phyloP scores from a whole-genome alignment of 2,888 invertebrate genomes.

The Rutpela maculata region DNA sequence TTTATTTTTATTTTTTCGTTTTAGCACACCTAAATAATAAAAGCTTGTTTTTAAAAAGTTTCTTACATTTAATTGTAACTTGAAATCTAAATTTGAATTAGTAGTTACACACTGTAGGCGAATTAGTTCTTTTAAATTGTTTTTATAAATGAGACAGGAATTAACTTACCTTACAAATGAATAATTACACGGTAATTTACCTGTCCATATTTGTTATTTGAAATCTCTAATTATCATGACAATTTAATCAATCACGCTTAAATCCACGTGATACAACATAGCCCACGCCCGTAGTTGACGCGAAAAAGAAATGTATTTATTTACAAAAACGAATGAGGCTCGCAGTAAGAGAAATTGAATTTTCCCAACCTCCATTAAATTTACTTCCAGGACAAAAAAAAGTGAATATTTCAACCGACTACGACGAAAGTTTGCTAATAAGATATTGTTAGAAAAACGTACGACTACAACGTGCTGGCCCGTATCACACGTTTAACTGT shows the following conservation, averaged over 20 bases:
- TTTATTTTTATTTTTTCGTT: too few species aligned
- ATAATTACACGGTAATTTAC: constrained; percentile 2
- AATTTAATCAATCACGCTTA: constrained; percentile 25
- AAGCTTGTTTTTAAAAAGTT: too few species aligned
- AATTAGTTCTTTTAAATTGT: not conserved
- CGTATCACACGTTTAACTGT: constrained; percentile 63
- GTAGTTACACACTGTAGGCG: too few species aligned
- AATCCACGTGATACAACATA: constrained; percentile 13
- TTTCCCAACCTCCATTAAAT: constrained; percentile 28
- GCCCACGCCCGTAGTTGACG: not conserved
- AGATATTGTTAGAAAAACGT: constrained; percentile 64
- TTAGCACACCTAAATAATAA: too few species aligned
- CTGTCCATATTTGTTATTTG: not conserved
- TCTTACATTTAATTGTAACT: too few species aligned
- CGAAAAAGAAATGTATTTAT: constrained; percentile 19
- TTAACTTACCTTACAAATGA: not conserved
- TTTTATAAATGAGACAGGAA: not conserved
- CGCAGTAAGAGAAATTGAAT: constrained; percentile 43
- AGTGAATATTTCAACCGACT: constrained; percentile 56
- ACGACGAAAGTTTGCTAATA: constrained; percentile 62
- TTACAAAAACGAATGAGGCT: constrained; percentile 29
- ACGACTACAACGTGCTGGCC: constrained; percentile 60
- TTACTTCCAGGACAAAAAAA: constrained; percentile 34
- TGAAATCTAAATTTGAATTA: too few species aligned
- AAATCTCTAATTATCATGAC: constrained; percentile 19